phyloP scores from a whole-genome alignment of 2,797 vertebrate species.

The Rhadinocentrus ornatus region DNA sequence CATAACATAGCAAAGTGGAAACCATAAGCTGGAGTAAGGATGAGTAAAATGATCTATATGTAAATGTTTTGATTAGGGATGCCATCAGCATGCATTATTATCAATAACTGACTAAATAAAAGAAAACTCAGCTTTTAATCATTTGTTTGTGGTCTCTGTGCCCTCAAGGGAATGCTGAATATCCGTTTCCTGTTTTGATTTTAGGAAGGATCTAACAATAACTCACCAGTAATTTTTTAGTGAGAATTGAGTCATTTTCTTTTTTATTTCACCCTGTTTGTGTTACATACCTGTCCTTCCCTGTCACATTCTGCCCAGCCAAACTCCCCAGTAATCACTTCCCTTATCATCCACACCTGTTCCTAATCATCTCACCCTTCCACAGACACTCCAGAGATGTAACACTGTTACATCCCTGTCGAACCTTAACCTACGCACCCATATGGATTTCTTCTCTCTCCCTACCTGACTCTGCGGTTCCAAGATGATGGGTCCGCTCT shows the following conservation, averaged over 20 bases:
- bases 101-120: conserved; percentile 31
- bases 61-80: conserved; percentile 43
- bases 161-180: conserved; percentile 22
- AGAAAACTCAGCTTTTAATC: conserved; percentile 21
- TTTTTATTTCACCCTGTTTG: conserved; percentile 47
- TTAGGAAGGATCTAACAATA: conserved; percentile 19
- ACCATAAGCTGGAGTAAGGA: conserved; percentile 49
- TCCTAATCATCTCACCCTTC: too few species aligned
- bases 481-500: too few species aligned
- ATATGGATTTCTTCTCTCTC: too few species aligned
- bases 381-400: too few species aligned
- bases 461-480: too few species aligned
- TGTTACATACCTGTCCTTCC: too few species aligned
- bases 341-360: too few species aligned
- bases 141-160: conserved; percentile 10
- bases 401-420: too few species aligned
- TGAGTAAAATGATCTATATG: conserved; percentile 47
- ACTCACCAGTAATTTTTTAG: conserved; percentile 1
- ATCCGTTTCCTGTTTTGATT: conserved; percentile 13
- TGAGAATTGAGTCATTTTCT: conserved; percentile 30
- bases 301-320: too few species aligned
- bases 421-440: too few species aligned
- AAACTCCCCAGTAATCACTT: too few species aligned
- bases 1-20: conserved; percentile 35
- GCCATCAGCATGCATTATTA: conserved; percentile 28